phyloP scores from a whole-genome alignment of 2,888 invertebrate species.

The Acanthoscelides obtectus region DNA sequence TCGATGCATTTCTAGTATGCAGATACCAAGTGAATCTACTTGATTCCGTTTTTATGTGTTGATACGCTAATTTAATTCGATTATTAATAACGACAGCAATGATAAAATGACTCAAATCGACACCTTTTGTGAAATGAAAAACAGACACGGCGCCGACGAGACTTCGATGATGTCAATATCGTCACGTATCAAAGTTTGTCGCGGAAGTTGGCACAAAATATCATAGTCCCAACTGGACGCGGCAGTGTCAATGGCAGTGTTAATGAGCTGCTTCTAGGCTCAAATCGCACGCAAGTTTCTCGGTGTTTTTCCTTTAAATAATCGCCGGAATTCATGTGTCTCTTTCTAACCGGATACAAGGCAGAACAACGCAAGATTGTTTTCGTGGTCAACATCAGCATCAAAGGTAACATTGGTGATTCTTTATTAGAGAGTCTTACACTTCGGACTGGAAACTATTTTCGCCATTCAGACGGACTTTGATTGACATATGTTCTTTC shows the following conservation, averaged over 20 bases:
- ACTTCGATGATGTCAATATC: neutral
- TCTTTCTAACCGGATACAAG: conserved; percentile 16
- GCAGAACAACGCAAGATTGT: conserved; percentile 16
- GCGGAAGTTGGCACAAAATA: neutral
- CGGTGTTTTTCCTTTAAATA: neutral
- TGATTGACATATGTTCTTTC: no score
- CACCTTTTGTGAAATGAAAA: neutral
- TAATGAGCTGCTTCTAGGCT: neutral
- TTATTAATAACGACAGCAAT: neutral
- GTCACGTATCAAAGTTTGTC: neutral
- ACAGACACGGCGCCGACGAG: neutral
- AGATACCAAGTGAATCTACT: no score
- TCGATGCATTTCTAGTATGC: no score
- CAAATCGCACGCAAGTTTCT: neutral
- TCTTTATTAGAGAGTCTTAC: no score
- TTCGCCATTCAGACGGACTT: no score
- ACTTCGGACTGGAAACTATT: no score
- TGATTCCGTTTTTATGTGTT: no score
- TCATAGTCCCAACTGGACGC: neutral
- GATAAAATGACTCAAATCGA: neutral
- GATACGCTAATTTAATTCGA: no score
- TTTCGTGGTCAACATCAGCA: conserved; percentile 13
- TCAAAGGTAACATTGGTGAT: conserved; percentile 20
- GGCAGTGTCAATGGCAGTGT: neutral
- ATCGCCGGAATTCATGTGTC: conserved; percentile 6